These are phyloP conservation scores for Leptura quadrifasciata DNA, from an alignment of 2,888 invertebrate genomes.

Conservation along the genomic window DNA sequence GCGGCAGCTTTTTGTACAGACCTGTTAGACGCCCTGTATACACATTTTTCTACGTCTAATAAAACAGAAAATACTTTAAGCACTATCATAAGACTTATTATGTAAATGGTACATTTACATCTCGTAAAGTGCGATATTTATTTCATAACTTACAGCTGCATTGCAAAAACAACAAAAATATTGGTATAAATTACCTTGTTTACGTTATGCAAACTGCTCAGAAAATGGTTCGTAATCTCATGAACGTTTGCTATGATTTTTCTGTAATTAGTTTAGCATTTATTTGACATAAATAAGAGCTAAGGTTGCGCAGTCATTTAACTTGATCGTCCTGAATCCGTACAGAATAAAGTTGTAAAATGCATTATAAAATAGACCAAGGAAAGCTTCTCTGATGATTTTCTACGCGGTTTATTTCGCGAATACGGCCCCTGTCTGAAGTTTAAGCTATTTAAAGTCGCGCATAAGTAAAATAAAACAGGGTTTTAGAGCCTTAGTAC, in stretches of 20 bases:
- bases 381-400: no score
- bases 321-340: no score
- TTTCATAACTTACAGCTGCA: slow-evolving; percentile 41
- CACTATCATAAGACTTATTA: slow-evolving; percentile 46
- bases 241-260: neutral
- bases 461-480: neutral
- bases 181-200: slow-evolving; percentile 48
- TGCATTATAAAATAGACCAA: no score
- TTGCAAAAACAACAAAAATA: slow-evolving; percentile 41
- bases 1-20: no score
- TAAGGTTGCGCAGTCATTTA: no score
- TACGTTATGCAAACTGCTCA: slow-evolving; percentile 33
- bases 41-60: neutral
- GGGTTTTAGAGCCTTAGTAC: neutral
- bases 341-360: no score
- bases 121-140: slow-evolving; percentile 51
- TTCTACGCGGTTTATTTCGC: no score
- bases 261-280: no score
- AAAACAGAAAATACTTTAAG: slow-evolving; percentile 33
- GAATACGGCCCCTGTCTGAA: neutral
- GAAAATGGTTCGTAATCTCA: slow-evolving; percentile 14
- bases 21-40: no score
- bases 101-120: slow-evolving; percentile 53
- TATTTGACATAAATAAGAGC: no score
- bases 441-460: neutral